phyloP scores from a whole-genome alignment of 2,888 invertebrate species.

The Tuta absoluta region DNA sequence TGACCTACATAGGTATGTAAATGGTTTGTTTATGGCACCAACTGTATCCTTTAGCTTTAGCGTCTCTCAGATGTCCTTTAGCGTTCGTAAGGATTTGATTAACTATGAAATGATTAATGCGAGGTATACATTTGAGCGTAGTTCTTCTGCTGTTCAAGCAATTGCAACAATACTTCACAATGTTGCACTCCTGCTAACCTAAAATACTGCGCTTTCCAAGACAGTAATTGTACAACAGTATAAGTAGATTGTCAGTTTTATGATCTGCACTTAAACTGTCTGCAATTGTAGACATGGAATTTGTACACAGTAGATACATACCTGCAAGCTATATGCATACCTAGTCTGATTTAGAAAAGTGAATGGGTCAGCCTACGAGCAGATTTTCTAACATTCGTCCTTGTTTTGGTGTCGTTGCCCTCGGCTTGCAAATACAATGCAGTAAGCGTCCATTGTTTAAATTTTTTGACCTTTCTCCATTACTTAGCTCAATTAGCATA shows the following conservation, averaged over 20 bases:
- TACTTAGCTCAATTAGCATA: constrained; percentile 39
- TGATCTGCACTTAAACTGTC: neutral
- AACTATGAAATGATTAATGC: no score
- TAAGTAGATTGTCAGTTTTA: neutral
- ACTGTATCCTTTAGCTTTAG: neutral
- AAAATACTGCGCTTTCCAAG: no score
- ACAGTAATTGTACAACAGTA: no score
- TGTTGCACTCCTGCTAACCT: no score
- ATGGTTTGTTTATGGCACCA: constrained; percentile 23
- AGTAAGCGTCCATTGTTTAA: constrained; percentile 47
- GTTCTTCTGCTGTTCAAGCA: no score
- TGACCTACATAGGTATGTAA: constrained; percentile 21
- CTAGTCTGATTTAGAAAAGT: constrained; percentile 17
- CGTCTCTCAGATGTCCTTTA: no score
- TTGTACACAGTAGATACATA: neutral
- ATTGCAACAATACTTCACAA: no score
- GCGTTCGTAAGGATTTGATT: no score
- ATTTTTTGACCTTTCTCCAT: constrained; percentile 35
- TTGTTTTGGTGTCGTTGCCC: constrained; percentile 51
- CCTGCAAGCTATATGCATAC: neutral
- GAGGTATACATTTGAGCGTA: no score
- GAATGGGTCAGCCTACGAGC: constrained; percentile 26
- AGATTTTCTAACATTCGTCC: constrained; percentile 38
- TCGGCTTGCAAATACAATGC: constrained; percentile 41
- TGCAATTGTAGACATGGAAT: neutral